Evolutionary conservation across 2,888 invertebrate species (phyloP), one percentile per base, ranked within the genome.

Genomic region (Apotomis turbidana): DNA sequence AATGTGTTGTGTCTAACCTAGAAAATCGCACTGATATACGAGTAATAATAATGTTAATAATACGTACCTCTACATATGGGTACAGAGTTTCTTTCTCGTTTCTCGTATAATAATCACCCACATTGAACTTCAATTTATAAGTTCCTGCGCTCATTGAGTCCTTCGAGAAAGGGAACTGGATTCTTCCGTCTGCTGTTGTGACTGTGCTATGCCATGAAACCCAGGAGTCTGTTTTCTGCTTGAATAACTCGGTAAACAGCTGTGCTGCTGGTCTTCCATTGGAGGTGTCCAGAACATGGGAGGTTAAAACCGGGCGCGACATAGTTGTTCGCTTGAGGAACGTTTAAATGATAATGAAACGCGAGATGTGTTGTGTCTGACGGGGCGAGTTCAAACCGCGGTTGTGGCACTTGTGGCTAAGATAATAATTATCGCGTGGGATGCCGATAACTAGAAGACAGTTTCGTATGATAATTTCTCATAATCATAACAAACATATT

Each of bases 91-190:
- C 94, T 73, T 94, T 94, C 73, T 94, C 93, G 63, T 89, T 87
- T 38, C 90, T 82, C 64, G 94, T 94, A 79, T 96, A 97, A 85
- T 97, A 97, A 75, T 95, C 94, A 62, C 95, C 95, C 0, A 96
- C 95, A 82, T 97, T 95, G 80, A 96, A 97, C 81, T 95, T 94
- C 54, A 97, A 85, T 82, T 97, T 97, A 82, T 97, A 97, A 38
- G 95, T 94, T 3, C 97, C 97, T 6, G 92, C 90, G 0, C 94
- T 90, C 86, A 96, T 95, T 13, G 95, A 94, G 0, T 93, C 91
- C 69, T 87, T 87, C 2, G 95, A 92, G 10, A 95, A 89, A 10
- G 97, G 95, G 77, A 95, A 95, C 27, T 91, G 91, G 74, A 95
- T 95, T 62, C 96, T 91, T 0, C 97, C 97, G 81, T 96, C 96